phyloP scores from a whole-genome alignment of 2,888 invertebrate genomes.

The Latrodectus elegans region DNA sequence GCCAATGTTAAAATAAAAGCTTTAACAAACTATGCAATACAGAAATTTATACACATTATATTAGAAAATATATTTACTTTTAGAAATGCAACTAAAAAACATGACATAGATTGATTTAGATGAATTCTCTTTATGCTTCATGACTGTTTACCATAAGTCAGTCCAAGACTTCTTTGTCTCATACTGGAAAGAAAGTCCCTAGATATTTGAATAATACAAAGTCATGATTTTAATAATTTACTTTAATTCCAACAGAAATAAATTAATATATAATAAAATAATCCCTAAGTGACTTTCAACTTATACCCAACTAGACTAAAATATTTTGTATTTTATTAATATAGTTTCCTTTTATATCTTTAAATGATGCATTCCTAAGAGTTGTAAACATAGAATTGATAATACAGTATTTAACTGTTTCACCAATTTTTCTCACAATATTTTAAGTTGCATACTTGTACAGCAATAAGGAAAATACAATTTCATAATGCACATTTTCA shows the following conservation, averaged over 20 bases:
- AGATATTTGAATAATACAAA: conserved; percentile 3
- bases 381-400: neutral
- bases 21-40: too few relatives aligned
- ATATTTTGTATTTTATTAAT: neutral
- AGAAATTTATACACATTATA: too few relatives aligned
- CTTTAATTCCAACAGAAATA: neutral
- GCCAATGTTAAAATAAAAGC: too few relatives aligned
- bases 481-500: too few relatives aligned
- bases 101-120: conserved; percentile 16
- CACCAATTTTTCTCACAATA: too few relatives aligned
- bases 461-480: too few relatives aligned
- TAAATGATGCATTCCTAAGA: neutral
- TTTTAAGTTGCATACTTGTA: too few relatives aligned
- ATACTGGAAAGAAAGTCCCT: conserved; percentile 53
- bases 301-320: neutral
- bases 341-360: neutral
- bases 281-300: neutral
- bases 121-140: conserved; percentile 10
- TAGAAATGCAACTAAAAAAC: conserved; percentile 12
- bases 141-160: conserved; percentile 56
- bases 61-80: neutral
- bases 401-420: neutral
- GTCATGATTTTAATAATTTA: neutral
- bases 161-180: conserved; percentile 51
- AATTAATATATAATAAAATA: neutral